Evolutionary conservation across 2,797 vertebrate genomes (phyloP).

Genomic region (Erethizon dorsatum): DNA sequence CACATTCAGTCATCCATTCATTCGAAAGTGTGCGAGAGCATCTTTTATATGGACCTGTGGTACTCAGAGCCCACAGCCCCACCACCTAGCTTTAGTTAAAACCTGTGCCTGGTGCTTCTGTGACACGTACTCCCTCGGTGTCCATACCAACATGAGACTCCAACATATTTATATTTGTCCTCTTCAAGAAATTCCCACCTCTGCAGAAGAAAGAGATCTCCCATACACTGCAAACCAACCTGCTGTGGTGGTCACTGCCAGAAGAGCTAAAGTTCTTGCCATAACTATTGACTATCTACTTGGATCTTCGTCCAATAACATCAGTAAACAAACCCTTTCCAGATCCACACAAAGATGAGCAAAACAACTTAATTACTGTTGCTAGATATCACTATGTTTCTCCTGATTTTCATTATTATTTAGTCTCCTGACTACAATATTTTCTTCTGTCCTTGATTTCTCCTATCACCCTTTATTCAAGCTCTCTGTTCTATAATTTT

Average conservation of each 20-base stretch:
- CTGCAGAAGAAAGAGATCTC: background rate
- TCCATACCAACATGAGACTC: background rate
- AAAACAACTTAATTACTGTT: background rate
- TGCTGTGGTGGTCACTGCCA: background rate
- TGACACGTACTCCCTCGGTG: no score
- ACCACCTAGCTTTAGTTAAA: background rate
- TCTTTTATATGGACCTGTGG: background rate
- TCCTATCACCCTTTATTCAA: background rate
- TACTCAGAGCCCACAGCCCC: background rate
- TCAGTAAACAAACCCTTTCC: background rate
- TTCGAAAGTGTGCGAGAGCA: background rate
- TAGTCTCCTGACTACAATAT: conserved; percentile 18
- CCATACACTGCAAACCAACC: background rate
- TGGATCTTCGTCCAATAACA: conserved; percentile 26
- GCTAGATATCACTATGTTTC: background rate
- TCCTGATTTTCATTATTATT: background rate
- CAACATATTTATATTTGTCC: background rate
- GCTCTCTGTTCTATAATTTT: background rate
- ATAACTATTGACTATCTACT: background rate
- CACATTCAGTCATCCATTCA: background rate
- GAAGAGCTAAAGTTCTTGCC: background rate
- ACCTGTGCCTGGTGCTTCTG: background rate
- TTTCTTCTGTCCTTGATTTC: background rate
- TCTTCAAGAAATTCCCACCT: background rate
- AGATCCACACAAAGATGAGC: background rate